Conservation (phyloP, 2,797 vertebrate genomes). For the Anolis apletophallus region DNA sequence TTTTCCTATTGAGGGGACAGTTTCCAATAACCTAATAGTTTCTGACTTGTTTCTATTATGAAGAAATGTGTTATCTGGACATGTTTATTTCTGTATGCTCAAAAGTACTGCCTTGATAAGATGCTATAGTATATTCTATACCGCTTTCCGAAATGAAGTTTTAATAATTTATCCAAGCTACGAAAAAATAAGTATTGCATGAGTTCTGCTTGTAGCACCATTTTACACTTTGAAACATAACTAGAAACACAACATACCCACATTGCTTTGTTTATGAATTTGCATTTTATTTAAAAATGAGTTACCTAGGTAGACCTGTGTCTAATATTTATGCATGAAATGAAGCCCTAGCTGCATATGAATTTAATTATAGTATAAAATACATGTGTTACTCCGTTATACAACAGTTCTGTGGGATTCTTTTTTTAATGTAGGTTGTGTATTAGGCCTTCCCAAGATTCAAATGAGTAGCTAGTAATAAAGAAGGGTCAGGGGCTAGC, state of each 20-base stretch:
- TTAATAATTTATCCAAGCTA: slow-evolving; percentile 66
- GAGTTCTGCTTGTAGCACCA: slow-evolving; percentile 40
- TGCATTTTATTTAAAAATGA: slow-evolving; percentile 43
- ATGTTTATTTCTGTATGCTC: slow-evolving; percentile 41
- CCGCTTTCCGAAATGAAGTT: slow-evolving; percentile 63
- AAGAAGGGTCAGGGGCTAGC: slow-evolving; percentile 76
- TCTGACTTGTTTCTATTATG: slow-evolving; percentile 17
- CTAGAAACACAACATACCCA: slow-evolving; percentile 29
- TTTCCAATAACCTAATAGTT: slow-evolving; percentile 30
- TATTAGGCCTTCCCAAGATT: slow-evolving; percentile 59
- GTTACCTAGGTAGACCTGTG: neutral
- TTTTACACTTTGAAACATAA: slow-evolving; percentile 44
- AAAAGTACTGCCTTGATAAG: slow-evolving; percentile 28
- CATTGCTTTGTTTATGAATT: slow-evolving; percentile 47
- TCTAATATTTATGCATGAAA: slow-evolving; percentile 50
- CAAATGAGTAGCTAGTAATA: slow-evolving; percentile 58
- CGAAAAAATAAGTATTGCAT: slow-evolving; percentile 25
- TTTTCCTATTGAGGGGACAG: slow-evolving; percentile 2
- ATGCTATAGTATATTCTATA: slow-evolving; percentile 5
- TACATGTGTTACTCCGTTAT: slow-evolving; percentile 14
- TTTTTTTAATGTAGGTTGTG: slow-evolving; percentile 10
- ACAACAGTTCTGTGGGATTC: slow-evolving; percentile 5
- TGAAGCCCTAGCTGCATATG: slow-evolving; percentile 39
- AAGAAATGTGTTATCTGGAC: slow-evolving; percentile 6
- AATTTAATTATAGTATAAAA: slow-evolving; percentile 33